These are phyloP conservation scores for Ctenicera cuprea DNA, from an alignment of 2,888 invertebrate species.

Conservation along the genomic window DNA sequence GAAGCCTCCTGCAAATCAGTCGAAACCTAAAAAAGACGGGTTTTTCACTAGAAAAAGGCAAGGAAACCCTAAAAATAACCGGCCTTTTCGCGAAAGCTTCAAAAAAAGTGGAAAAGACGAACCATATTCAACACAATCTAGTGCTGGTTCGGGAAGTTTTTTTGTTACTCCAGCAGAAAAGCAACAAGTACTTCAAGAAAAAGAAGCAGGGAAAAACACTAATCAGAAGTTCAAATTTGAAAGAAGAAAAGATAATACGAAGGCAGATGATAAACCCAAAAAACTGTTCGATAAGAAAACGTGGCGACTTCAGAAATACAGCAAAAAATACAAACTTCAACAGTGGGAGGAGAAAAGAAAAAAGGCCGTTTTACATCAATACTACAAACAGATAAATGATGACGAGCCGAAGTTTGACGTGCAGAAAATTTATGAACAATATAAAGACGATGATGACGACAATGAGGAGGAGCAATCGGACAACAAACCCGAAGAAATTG, in stretches of 20 bases:
- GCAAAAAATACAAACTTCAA: constrained; percentile 81
- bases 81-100: not conserved
- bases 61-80: no score
- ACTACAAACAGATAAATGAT: constrained; percentile 75
- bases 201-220: not conserved
- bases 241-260: not conserved
- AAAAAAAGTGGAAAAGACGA: not conserved
- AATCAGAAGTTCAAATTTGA: not conserved
- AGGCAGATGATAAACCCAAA: constrained; percentile 64
- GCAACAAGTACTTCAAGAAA: constrained; percentile 11
- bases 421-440: constrained; percentile 73
- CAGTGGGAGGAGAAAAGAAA: constrained; percentile 82
- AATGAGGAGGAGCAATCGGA: constrained; percentile 16
- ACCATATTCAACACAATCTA: not conserved
- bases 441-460: constrained; percentile 55
- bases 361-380: constrained; percentile 75
- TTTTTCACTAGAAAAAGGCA: constrained; percentile 44
- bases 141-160: constrained; percentile 29
- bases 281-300: constrained; percentile 82
- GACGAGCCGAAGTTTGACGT: constrained; percentile 72
- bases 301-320: constrained; percentile 81
- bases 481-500: constrained; percentile 48
- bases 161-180: constrained; percentile 36
- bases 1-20: constrained; percentile 23
- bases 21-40: constrained; percentile 39